phyloP scores from a whole-genome alignment of 2,888 invertebrate species.

The Melanotus villosus region DNA sequence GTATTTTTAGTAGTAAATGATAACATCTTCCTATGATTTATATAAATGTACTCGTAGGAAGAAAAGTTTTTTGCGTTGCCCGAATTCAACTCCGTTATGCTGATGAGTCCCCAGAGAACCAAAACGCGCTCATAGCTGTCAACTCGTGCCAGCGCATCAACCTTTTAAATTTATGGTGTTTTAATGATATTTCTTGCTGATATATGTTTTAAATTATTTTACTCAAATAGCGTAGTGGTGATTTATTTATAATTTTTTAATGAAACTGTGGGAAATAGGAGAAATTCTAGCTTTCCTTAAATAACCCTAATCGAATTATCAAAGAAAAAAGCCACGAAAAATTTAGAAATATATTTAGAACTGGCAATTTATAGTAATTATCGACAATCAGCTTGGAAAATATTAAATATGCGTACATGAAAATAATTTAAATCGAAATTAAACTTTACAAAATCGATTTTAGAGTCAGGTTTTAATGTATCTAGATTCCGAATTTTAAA shows the following conservation, averaged over 20 bases:
- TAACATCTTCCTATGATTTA: not conserved
- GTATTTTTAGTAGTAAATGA: not conserved
- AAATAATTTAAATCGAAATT: too few species aligned
- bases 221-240: not conserved
- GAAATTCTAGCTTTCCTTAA: too few species aligned
- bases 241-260: not conserved
- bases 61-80: not conserved
- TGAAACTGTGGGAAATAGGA: not conserved
- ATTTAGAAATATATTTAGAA: too few species aligned
- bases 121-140: slow-evolving; percentile 2
- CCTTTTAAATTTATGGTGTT: not conserved
- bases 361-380: too few species aligned
- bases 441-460: too few species aligned
- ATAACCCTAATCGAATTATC: too few species aligned
- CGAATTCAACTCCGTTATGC: not conserved
- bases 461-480: too few species aligned
- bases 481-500: too few species aligned
- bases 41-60: slow-evolving; percentile 1
- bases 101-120: not conserved
- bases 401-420: too few species aligned
- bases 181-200: not conserved
- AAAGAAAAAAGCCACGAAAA: too few species aligned
- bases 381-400: too few species aligned
- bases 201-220: not conserved
- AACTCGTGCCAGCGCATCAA: not conserved